phyloP scores from a whole-genome alignment of 2,888 invertebrate species.

The Thera britannica region DNA sequence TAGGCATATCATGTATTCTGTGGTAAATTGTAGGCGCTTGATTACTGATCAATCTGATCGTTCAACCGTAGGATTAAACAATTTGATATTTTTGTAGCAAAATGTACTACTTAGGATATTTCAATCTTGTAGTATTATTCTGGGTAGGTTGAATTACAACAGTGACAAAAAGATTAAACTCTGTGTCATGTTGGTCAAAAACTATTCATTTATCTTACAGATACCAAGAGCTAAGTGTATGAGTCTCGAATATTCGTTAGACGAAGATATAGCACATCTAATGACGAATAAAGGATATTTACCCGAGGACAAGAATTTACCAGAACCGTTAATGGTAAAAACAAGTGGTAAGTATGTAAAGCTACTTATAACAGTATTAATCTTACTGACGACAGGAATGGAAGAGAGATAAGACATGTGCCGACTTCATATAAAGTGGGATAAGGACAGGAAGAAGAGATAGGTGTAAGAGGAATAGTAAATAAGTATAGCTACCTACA shows the following conservation, averaged over 20 bases:
- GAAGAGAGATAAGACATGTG: too few relatives aligned
- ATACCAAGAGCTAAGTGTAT: slow-evolving; percentile 15
- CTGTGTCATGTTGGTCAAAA: too few relatives aligned
- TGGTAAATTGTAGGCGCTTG: slow-evolving; percentile 17
- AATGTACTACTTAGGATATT: slow-evolving; percentile 16
- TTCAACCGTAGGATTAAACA: slow-evolving; percentile 64
- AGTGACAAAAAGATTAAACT: background rate
- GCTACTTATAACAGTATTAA: too few relatives aligned
- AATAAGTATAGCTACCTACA: too few relatives aligned
- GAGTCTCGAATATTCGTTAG: slow-evolving; percentile 36
- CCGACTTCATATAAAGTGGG: too few relatives aligned
- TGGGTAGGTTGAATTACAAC: slow-evolving; percentile 16
- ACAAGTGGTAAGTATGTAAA: slow-evolving; percentile 53
- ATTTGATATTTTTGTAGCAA: slow-evolving; percentile 22
- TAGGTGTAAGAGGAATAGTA: too few relatives aligned
- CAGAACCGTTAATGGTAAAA: slow-evolving; percentile 57
- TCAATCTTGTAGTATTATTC: slow-evolving; percentile 13
- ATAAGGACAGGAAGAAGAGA: too few relatives aligned
- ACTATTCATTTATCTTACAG: slow-evolving; percentile 6
- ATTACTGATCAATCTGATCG: slow-evolving; percentile 49
- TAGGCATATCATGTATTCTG: slow-evolving; percentile 33
- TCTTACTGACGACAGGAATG: too few relatives aligned
- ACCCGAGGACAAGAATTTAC: slow-evolving; percentile 63
- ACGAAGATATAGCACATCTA: slow-evolving; percentile 60
- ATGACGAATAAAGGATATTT: slow-evolving; percentile 65